Evolutionary conservation across 2,888 invertebrate species (phyloP), one percentile per base, ranked within the genome.

Genomic region (Athetis lepigone): DNA sequence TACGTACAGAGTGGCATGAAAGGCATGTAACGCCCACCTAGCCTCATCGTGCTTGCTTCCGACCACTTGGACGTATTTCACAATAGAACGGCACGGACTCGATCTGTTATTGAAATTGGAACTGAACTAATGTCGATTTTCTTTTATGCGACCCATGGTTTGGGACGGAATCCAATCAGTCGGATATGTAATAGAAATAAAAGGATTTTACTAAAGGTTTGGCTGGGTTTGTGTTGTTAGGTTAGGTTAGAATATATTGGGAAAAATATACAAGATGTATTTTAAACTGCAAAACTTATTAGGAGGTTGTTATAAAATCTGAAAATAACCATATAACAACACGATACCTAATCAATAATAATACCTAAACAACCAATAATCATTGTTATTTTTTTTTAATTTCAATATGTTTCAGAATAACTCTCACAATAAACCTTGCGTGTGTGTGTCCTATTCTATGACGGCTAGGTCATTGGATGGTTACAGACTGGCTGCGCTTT

Each of bases 91-190:
- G 85, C 84, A 87, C 85, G 86, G 87, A 85, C 87, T 88, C 90
- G 82, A 91, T 89, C 89, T 83, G 88, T 92, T 93, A 92, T 92
- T 91, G 93, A 91, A 94, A 93, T 94, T 90, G 89, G 88, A 90
- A 84, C 84, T 86, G 87, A 86, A 87, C 85, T 86, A 83, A 84
- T 81, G 79, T 73, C 77, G 62, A 83, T 83, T 88, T 87, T 81
- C 72, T 82, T 85, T 82, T 78, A 77, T 83, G 66, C 51, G 55
- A 49, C 63, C 73, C 70, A 68, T 79, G 74, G 77, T 77, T 80
- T 81, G 73, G 69, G 69, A 46, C 58, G 49, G 70, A 79, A 76
- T 73, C 70, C 73, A 81, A 81, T 81, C 73, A 81, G 66, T 27
- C n/a, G 70, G 40, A 67, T 61, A 65, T 69, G 68, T 70, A 57